Percentiles rank a stretch among this genome's conserved stretches.
These are phyloP conservation scores for Pseudobourletiella spinata DNA, from an alignment of 1,140 invertebrate species.

Conservation along the genomic window DNA sequence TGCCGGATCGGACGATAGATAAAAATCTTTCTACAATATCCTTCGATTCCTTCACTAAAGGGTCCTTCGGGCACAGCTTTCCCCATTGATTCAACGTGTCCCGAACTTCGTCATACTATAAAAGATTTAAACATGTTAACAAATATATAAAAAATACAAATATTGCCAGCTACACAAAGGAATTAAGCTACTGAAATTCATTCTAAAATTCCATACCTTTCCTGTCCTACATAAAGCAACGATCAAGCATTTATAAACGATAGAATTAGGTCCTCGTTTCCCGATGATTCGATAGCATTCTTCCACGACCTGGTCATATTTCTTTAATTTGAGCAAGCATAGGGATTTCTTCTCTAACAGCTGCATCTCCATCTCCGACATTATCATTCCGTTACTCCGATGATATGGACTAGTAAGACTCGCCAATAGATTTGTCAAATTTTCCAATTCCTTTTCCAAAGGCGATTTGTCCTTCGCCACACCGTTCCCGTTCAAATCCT, in stretches of 20 bases:
- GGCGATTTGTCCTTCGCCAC: background rate
- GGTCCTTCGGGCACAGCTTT: slow-evolving; percentile 7
- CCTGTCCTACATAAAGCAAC: slow-evolving; percentile 14
- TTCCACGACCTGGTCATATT: slow-evolving; percentile 12
- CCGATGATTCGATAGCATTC: slow-evolving; percentile 26
- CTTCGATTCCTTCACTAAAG: slow-evolving; percentile 10
- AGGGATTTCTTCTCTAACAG: slow-evolving; percentile 13
- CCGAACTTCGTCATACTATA: slow-evolving; percentile 13
- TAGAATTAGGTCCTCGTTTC: slow-evolving; percentile 15
- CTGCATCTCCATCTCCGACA: slow-evolving; percentile 10
- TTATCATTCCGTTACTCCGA: background rate
- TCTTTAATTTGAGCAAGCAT: slow-evolving; percentile 21
- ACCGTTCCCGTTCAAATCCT: background rate
- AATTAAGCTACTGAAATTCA: background rate
- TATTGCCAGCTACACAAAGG: no score
- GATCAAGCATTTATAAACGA: slow-evolving; percentile 25
- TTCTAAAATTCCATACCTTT: slow-evolving; percentile 14
- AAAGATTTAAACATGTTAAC: background rate
- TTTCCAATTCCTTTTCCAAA: background rate
- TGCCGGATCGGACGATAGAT: slow-evolving; percentile 18
- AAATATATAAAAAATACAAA: no score
- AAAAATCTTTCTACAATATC: slow-evolving; percentile 19
- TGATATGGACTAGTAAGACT: background rate
- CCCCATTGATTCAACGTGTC: slow-evolving; percentile 24
- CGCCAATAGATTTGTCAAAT: background rate